Evolutionary conservation across 2,797 vertebrate genomes (phyloP), one percentile per base, ranked within the genome.

Genomic region (Enoplosus armatus): DNA sequence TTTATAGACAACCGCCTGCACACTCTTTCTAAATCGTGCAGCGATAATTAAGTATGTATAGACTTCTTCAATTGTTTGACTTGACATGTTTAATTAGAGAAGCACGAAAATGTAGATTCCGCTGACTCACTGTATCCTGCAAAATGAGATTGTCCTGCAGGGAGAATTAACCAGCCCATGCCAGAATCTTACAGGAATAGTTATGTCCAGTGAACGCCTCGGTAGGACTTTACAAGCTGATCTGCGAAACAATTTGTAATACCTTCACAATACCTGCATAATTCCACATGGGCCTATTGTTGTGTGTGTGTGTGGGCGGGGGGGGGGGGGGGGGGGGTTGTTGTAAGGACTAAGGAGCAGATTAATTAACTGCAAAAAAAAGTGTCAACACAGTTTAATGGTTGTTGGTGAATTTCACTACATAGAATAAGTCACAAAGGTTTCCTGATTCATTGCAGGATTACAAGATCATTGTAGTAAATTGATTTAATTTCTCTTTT

Each of bases 41-140:
- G 37, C 6, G 4, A 53, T 51, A 47, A 45, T 47, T 27, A 50
- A 56, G 11, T 20, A 75, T 14, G 20, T 16, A 47, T 0, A 14
- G 26, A 33, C 11, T 54, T 54, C 15, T 68, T n/a, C n/a, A n/a
- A n/a, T n/a, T n/a, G n/a, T n/a, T n/a, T n/a, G n/a, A n/a, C n/a
- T n/a, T n/a, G n/a, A n/a, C n/a, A n/a, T 53, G 64, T 45, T 62
- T 55, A 62, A 62, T 69, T 37, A 47, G 58, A 29, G 3, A 47
- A 62, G 24, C 48, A 55, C 35, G 10, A 65, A 68, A 24, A 20
- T 45, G 45, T 29, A 22, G 41, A 68, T 39, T 26, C 22, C 74
- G 56, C 39, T 79, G 39, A 68, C 33, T 48, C 29, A n/a, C 3
- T 22, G 18, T 29, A 47, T 71, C 14, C 37, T 71, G 41, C 14